Conservation (phyloP, 1,140 invertebrate species). For the Drosophila tsacasi region DNA sequence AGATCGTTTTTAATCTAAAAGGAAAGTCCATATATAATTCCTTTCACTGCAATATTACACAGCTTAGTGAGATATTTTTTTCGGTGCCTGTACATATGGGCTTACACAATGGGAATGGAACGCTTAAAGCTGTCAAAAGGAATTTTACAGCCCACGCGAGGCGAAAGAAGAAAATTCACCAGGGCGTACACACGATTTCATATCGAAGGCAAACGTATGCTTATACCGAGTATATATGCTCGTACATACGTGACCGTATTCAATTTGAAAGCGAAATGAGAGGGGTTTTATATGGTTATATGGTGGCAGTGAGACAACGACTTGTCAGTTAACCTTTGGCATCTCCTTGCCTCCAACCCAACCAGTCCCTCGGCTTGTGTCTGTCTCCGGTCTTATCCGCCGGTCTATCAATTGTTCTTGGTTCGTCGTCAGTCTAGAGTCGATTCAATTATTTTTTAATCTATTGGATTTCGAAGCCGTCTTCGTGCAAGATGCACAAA, state of each 20-base stretch:
- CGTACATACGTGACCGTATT: constrained; percentile 36
- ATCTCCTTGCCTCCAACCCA: neutral
- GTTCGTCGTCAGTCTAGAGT: constrained; percentile 21
- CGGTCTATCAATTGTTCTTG: constrained; percentile 14
- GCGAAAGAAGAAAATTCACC: constrained; percentile 39
- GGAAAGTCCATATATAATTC: neutral
- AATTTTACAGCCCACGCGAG: constrained; percentile 64
- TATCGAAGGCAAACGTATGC: constrained; percentile 20
- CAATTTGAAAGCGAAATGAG: constrained; percentile 53
- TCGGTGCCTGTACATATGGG: constrained; percentile 6
- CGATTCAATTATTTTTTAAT: constrained; percentile 79
- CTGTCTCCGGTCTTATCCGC: constrained; percentile 4
- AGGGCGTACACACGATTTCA: constrained; percentile 36
- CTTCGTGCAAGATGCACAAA: constrained; percentile 7
- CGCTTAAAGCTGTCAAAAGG: constrained; percentile 67
- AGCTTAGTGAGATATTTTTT: neutral
- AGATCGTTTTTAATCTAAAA: neutral
- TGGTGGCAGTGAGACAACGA: constrained; percentile 57
- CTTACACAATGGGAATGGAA: constrained; percentile 48
- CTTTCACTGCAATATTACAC: neutral
- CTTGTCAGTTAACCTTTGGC: constrained; percentile 74
- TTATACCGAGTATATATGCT: neutral
- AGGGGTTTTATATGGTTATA: constrained; percentile 43
- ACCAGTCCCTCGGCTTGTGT: neutral
- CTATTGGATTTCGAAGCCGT: constrained; percentile 60